These are phyloP conservation scores for Thecocarcelia acutangulata DNA, from an alignment of 2,888 invertebrate genomes.

Conservation along the genomic window DNA sequence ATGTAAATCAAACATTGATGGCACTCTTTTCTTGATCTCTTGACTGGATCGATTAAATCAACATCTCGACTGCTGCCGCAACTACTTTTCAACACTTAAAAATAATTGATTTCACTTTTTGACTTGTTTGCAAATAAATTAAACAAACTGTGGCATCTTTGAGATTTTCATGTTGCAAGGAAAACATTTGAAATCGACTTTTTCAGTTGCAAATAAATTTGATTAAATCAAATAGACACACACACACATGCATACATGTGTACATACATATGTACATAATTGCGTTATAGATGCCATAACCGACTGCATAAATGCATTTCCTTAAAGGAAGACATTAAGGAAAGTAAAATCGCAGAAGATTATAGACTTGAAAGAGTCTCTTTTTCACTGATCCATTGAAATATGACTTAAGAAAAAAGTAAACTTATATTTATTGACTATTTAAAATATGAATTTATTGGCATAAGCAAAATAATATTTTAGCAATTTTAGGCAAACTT, in stretches of 20 bases:
- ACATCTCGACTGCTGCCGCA: conserved; percentile 2
- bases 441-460: too few species aligned
- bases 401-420: too few species aligned
- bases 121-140: conserved; percentile 20
- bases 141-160: conserved; percentile 20
- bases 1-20: not conserved
- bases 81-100: conserved; percentile 7
- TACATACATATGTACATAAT: not conserved
- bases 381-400: too few species aligned
- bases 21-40: conserved; percentile 2
- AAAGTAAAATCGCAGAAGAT: conserved; percentile 3
- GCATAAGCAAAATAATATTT: too few species aligned
- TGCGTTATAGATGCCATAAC: not conserved
- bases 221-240: not conserved
- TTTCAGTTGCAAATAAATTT: conserved; percentile 14
- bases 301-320: conserved; percentile 13
- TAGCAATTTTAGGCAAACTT: too few species aligned
- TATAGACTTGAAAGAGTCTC: not conserved
- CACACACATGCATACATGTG: too few species aligned
- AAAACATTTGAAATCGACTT: conserved; percentile 11
- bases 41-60: conserved; percentile 13
- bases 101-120: conserved; percentile 31
- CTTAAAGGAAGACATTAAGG: conserved; percentile 1
- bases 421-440: too few species aligned
- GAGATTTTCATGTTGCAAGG: conserved; percentile 5